Percentiles rank a stretch among this genome's conserved stretches.
These are phyloP conservation scores for Cairina moschata DNA, from an alignment of 2,113 vertebrate genomes.

Conservation along the genomic window DNA sequence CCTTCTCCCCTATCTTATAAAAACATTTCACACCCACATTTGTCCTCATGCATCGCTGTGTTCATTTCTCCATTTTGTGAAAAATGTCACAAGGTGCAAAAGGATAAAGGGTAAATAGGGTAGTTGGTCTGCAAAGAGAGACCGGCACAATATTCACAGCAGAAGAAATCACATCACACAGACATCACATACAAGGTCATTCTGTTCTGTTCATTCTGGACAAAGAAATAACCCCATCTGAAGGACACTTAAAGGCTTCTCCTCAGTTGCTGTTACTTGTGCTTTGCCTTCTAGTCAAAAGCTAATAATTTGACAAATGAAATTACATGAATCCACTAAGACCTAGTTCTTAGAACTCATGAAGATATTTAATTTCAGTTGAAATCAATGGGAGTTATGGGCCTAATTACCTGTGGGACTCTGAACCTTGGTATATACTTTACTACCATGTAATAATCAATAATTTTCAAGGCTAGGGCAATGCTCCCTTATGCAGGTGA, in stretches of 20 bases:
- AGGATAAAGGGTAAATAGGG: accelerated
- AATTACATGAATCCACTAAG: conserved; percentile 1
- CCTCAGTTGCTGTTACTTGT: not conserved
- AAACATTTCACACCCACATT: not conserved
- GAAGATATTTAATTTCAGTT: conserved; percentile 16
- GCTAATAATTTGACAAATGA: not conserved
- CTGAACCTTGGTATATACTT: conserved; percentile 24
- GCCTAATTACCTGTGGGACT: not conserved
- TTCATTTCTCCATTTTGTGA: not conserved
- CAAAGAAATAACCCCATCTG: not conserved
- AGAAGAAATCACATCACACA: not conserved
- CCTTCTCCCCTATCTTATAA: not conserved
- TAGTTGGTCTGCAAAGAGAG: not conserved
- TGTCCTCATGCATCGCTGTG: not conserved
- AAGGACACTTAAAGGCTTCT: not conserved
- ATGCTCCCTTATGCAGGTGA: not conserved
- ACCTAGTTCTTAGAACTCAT: not conserved
- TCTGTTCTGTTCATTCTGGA: not conserved
- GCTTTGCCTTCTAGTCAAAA: conserved; percentile 12
- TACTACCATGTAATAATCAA: conserved; percentile 20
- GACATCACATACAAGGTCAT: accelerated
- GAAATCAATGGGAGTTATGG: conserved; percentile 15
- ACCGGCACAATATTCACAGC: not conserved
- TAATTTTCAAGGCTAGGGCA: not conserved
- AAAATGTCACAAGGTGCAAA: not conserved